phyloP scores from a whole-genome alignment of 2,888 invertebrate genomes.

The Linnaemya tessellans region DNA sequence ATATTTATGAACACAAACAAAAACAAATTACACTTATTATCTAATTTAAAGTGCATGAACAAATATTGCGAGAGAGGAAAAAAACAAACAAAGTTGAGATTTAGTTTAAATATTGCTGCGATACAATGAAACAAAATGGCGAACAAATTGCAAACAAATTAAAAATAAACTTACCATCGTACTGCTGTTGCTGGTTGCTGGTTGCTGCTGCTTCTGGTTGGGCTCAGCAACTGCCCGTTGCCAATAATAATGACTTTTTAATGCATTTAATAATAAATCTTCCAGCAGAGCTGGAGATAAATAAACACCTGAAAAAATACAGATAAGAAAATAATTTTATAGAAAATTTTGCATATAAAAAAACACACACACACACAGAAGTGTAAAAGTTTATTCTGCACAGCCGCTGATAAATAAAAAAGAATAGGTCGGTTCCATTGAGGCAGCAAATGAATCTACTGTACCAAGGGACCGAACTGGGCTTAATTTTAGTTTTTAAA shows the following conservation, averaged over 20 bases:
- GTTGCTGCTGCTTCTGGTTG: conserved; percentile 19
- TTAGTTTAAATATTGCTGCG: conserved; percentile 42
- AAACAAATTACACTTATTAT: conserved; percentile 61
- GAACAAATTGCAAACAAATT: conserved; percentile 38
- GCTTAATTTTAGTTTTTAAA: too few species aligned
- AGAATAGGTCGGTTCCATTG: too few species aligned
- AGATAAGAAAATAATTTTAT: conserved; percentile 36
- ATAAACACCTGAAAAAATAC: conserved; percentile 57
- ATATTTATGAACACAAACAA: conserved; percentile 42
- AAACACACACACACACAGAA: neutral
- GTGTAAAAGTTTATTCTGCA: neutral
- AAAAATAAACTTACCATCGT: conserved; percentile 51
- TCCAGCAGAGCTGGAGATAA: conserved; percentile 58
- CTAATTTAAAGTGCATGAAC: conserved; percentile 57
- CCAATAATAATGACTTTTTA: conserved; percentile 64
- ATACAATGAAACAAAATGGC: conserved; percentile 29
- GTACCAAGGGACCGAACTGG: too few species aligned
- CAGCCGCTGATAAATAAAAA: too few species aligned
- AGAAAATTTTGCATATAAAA: conserved; percentile 4
- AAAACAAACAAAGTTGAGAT: conserved; percentile 14
- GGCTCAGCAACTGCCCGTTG: conserved; percentile 19
- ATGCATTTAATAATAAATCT: conserved; percentile 69
- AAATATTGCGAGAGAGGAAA: neutral
- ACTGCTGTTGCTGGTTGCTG: neutral
- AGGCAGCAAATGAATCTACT: too few species aligned